Evolutionary conservation across 2,888 invertebrate species (phyloP).

Genomic region (Zaprionus obscuricornis): DNA sequence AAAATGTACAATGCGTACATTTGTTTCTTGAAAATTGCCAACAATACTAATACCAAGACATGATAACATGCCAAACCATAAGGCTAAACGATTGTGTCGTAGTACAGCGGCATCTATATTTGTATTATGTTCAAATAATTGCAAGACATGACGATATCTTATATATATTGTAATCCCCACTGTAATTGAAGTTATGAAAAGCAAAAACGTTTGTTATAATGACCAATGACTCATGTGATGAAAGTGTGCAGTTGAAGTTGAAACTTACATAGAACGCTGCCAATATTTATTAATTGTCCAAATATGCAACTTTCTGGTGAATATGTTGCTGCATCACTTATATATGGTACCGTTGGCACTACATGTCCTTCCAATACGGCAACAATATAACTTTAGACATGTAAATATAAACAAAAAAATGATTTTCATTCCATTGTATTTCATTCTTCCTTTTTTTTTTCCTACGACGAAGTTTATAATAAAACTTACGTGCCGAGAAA

Average conservation of each 20-base stretch:
- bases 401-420: constrained; percentile 2
- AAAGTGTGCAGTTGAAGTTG: neutral
- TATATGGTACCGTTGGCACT: constrained; percentile 88
- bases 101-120: constrained; percentile 83
- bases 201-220: constrained; percentile 9
- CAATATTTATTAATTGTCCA: constrained; percentile 89
- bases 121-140: constrained; percentile 82
- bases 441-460: too few relatives aligned
- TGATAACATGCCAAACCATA: constrained; percentile 86
- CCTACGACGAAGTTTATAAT: neutral
- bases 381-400: constrained; percentile 87
- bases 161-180: constrained; percentile 88
- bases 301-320: constrained; percentile 92
- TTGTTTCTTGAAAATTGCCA: constrained; percentile 89
- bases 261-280: constrained; percentile 86
- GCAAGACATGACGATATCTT: constrained; percentile 87
- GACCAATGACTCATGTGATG: constrained; percentile 46
- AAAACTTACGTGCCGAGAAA: constrained; percentile 82
- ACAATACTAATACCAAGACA: constrained; percentile 88
- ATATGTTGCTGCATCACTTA: constrained; percentile 89
- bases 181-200: constrained; percentile 83
- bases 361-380: constrained; percentile 88
- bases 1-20: constrained; percentile 87
- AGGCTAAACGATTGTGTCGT: constrained; percentile 85
- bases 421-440: too few relatives aligned